phyloP scores from a whole-genome alignment of 2,888 invertebrate species.

The Xanthia togata region DNA sequence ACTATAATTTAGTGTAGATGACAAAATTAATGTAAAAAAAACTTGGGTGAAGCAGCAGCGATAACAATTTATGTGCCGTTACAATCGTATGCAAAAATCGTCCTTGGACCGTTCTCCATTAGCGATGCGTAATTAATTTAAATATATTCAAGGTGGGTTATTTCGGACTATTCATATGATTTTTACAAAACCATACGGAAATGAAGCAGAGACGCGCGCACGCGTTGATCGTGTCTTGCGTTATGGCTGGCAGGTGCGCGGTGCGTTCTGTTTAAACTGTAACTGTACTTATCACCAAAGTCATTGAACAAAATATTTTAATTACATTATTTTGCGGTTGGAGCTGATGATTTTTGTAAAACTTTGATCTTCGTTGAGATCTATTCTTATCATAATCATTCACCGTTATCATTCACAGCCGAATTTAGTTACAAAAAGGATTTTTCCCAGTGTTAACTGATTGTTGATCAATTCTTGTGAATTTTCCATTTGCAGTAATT shows the following conservation, averaged over 20 bases:
- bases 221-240: neutral
- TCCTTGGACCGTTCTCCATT: slow-evolving; percentile 83
- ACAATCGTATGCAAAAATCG: slow-evolving; percentile 86
- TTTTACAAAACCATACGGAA: slow-evolving; percentile 82
- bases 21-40: slow-evolving; percentile 65
- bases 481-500: slow-evolving; percentile 33
- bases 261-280: slow-evolving; percentile 1
- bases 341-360: neutral
- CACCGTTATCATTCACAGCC: neutral
- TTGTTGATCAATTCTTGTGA: slow-evolving; percentile 19
- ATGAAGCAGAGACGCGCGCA: slow-evolving; percentile 72
- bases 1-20: slow-evolving; percentile 50
- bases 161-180: slow-evolving; percentile 83
- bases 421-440: neutral
- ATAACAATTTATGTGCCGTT: slow-evolving; percentile 79
- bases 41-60: slow-evolving; percentile 64
- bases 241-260: neutral
- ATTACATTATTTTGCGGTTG: neutral
- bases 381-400: neutral
- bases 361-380: neutral
- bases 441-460: neutral
- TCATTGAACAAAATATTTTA: slow-evolving; percentile 3
- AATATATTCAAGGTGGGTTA: slow-evolving; percentile 84
- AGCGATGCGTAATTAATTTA: slow-evolving; percentile 84
- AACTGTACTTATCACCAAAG: neutral